Base-by-base conservation (phyloP, 2,888 invertebrate species). In the Apamea monoglypha region DNA sequence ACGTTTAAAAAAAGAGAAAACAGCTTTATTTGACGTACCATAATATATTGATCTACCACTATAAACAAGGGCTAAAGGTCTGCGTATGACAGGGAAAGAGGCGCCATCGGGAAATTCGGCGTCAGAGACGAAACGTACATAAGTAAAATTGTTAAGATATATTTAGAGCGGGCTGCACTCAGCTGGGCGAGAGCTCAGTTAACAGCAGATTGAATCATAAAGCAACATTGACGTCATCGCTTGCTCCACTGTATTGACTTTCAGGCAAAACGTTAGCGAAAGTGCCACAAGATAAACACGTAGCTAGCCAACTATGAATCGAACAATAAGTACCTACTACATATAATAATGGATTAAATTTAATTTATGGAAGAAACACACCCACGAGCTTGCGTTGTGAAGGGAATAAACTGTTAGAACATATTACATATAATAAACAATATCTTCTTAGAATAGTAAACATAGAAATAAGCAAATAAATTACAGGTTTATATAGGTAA, bases 161-260 rank as follows among this genome's bases (percentile, higher is more conserved):
- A 94, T 95, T 94, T 96, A 96, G 95, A 94, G 89, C 95, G 94
- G 95, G 91, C 94, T 96, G 96, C 95, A 95, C 94, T 96, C 95
- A 96, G 95, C 95, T 96, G 95, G 93, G 92, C 91, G 92, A 92
- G 93, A 93, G 92, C 93, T 92, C 92, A 92, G 94, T 94, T 94
- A 94, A 92, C 95, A 93, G 93, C 93, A 92, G 93, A 95, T 95
- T 94, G 95, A 94, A 94, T 95, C 95, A 95, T 96, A 96, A 96
- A 96, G 95, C 93, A 95, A 92, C 92, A 95, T 94, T 96, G 96
- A 96, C 96, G 96, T 96, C 96, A 96, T 91, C 90, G 86, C 89
- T 92, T 93, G 92, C 92, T 92, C 91, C 91, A 90, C 89, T 91
- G 90, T 91, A 93, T 92, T 91, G 91, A 91, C 93, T 92, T 91